These are phyloP conservation scores for Epistrophe eligans DNA, from an alignment of 2,888 invertebrate genomes.

Conservation along the genomic window DNA sequence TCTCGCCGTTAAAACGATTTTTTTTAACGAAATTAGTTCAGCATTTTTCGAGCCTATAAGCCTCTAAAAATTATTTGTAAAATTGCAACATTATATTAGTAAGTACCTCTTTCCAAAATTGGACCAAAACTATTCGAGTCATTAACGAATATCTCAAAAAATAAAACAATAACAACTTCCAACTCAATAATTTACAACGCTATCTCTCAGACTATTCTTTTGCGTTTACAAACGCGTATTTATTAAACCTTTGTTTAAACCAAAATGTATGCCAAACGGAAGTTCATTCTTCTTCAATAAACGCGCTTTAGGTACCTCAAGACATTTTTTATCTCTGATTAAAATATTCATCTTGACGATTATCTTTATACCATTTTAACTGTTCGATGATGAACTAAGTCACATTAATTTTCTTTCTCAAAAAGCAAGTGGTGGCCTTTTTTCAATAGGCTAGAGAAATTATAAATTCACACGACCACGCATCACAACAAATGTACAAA, in stretches of 20 bases:
- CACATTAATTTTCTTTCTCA: conserved; percentile 52
- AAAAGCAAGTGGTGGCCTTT: background rate
- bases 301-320: conserved; percentile 9
- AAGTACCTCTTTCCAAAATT: too few relatives aligned
- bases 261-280: conserved; percentile 62
- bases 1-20: too few relatives aligned
- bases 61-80: too few relatives aligned
- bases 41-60: too few relatives aligned
- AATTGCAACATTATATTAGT: too few relatives aligned
- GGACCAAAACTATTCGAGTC: too few relatives aligned
- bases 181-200: background rate
- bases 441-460: conserved; percentile 19
- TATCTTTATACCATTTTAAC: conserved; percentile 21
- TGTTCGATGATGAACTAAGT: conserved; percentile 43
- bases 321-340: conserved; percentile 31
- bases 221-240: conserved; percentile 24
- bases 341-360: conserved; percentile 55
- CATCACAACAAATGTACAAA: background rate
- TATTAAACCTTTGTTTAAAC: conserved; percentile 12
- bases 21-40: too few relatives aligned
- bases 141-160: too few relatives aligned
- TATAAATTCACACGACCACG: conserved; percentile 62
- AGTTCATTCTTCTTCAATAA: conserved; percentile 46
- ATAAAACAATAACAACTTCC: background rate
- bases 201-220: background rate